Conservation (phyloP, 2,888 invertebrate species). For the Euzophera pinguis region DNA sequence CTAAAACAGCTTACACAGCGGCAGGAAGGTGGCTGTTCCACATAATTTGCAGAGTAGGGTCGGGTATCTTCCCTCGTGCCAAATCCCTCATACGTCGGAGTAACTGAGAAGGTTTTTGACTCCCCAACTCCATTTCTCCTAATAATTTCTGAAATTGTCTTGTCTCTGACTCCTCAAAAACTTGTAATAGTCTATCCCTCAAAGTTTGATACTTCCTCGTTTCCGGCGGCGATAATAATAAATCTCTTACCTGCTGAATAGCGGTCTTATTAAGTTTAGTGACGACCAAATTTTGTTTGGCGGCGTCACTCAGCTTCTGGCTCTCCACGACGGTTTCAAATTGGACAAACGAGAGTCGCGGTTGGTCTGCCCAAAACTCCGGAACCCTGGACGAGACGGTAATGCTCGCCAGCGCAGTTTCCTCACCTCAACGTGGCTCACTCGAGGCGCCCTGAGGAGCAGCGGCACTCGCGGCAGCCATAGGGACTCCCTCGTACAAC, state of each 20-base stretch:
- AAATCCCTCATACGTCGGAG: neutral
- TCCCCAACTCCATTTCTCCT: neutral
- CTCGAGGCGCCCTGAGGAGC: too few relatives aligned
- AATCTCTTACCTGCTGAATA: neutral
- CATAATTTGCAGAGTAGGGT: neutral
- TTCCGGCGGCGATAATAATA: neutral
- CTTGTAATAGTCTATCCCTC: neutral
- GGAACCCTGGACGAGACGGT: neutral
- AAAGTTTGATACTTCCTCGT: neutral
- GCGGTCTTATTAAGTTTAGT: neutral
- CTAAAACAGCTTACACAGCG: neutral
- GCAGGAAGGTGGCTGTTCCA: neutral
- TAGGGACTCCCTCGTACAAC: too few relatives aligned
- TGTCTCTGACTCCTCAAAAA: neutral
- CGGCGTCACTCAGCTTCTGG: neutral
- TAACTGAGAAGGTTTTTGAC: slow-evolving; percentile 1
- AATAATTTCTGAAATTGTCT: neutral
- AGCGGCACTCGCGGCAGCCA: too few relatives aligned
- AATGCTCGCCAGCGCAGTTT: neutral
- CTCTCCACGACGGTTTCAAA: neutral
- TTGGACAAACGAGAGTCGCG: neutral
- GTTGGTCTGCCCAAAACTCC: neutral
- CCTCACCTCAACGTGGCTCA: too few relatives aligned
- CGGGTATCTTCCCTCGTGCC: neutral
- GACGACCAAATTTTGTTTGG: neutral